These are phyloP conservation scores for Rutilus rutilus DNA, from an alignment of 2,113 vertebrate species.

Conservation along the genomic window DNA sequence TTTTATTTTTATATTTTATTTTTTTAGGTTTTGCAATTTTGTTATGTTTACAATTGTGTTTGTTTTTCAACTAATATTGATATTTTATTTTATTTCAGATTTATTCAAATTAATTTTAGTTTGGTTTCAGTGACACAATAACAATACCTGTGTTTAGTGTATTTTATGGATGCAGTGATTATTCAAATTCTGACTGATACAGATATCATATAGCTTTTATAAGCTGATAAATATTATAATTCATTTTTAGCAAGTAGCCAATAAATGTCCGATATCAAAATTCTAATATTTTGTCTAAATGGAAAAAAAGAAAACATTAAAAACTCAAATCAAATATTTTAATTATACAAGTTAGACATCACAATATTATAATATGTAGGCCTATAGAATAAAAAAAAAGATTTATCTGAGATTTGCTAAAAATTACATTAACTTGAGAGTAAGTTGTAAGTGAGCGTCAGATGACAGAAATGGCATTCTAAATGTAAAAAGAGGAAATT, in stretches of 20 bases:
- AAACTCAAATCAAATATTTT: neutral
- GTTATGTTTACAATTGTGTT: neutral
- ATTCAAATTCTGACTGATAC: neutral
- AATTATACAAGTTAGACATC: neutral
- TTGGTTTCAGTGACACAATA: neutral
- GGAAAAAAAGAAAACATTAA: neutral
- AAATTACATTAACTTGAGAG: neutral
- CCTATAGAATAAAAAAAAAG: too few relatives aligned
- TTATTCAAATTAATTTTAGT: neutral
- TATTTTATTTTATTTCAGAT: neutral
- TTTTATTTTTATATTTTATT: neutral
- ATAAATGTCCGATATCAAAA: neutral
- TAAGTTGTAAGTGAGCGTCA: neutral
- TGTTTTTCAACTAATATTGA: neutral
- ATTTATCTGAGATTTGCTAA: neutral
- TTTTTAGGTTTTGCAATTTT: neutral
- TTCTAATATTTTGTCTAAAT: neutral
- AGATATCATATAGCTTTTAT: neutral
- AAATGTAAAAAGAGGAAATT: neutral
- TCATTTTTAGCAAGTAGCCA: too few relatives aligned
- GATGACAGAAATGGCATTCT: too few relatives aligned
- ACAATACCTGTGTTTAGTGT: neutral
- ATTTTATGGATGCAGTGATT: neutral
- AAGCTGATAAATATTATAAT: too few relatives aligned
- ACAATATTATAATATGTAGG: neutral